These are phyloP conservation scores for Premnoplex brunnescens DNA, from an alignment of 2,797 vertebrate genomes.

Conservation along the genomic window DNA sequence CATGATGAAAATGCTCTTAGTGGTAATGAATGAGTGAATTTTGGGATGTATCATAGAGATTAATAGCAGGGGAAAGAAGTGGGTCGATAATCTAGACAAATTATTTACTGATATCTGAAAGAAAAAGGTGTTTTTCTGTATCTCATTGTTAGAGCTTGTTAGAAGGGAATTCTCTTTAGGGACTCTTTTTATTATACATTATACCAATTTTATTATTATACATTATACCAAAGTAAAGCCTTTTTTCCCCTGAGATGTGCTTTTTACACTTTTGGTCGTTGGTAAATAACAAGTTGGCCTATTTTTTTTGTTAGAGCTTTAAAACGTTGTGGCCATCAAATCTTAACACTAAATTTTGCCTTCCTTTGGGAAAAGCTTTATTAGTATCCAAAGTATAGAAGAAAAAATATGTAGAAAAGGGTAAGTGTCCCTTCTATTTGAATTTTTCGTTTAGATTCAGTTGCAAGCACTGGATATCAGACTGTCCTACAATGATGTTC, in stretches of 20 bases:
- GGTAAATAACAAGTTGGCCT: background rate
- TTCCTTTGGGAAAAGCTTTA: background rate
- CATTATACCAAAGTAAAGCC: background rate
- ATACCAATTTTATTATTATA: too few species aligned
- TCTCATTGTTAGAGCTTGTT: background rate
- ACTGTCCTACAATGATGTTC: constrained; percentile 96
- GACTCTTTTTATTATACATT: too few species aligned
- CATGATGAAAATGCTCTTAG: background rate
- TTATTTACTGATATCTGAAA: background rate
- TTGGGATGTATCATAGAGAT: background rate
- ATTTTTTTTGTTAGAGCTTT: background rate
- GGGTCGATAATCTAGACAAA: background rate
- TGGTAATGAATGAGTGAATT: background rate
- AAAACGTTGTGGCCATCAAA: background rate
- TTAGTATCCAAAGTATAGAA: background rate
- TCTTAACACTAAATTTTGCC: background rate
- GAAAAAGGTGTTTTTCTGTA: background rate
- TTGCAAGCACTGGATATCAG: constrained; percentile 93
- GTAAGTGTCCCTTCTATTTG: background rate
- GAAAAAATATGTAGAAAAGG: background rate
- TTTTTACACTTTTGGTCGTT: background rate
- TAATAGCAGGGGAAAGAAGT: background rate
- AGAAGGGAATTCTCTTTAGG: background rate
- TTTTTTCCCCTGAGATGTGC: background rate
- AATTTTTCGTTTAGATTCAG: constrained; percentile 84